phyloP scores from a whole-genome alignment of 2,888 invertebrate genomes.

The Spodoptera littoralis region DNA sequence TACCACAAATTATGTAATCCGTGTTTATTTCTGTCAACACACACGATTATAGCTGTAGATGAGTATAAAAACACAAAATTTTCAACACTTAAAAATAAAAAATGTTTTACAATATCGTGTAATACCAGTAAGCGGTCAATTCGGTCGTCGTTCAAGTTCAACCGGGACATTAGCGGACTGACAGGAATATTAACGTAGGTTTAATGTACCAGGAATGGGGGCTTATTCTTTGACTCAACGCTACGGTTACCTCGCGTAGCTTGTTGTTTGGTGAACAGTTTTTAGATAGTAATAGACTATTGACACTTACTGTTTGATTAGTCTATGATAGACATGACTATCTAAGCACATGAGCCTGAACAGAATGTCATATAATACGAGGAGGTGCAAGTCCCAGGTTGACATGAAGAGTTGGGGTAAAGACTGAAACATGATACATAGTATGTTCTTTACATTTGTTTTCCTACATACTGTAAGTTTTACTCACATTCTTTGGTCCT shows the following conservation, averaged over 20 bases:
- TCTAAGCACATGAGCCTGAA: no score
- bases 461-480: background rate
- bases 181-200: slow-evolving; percentile 12
- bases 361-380: no score
- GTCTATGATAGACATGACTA: no score
- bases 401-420: no score
- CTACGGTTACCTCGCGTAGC: no score
- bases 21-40: background rate
- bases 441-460: no score
- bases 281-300: no score
- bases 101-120: slow-evolving; percentile 20
- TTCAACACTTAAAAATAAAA: no score
- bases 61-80: background rate
- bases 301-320: no score
- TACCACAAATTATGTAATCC: background rate
- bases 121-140: slow-evolving; percentile 31
- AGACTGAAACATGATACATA: no score
- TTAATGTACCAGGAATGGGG: slow-evolving; percentile 11
- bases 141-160: slow-evolving; percentile 41
- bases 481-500: background rate
- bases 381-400: no score
- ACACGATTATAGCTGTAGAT: background rate
- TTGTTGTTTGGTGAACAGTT: no score
- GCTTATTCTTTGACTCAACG: slow-evolving; percentile 3
- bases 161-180: slow-evolving; percentile 18